Conservation (phyloP, 2,888 invertebrate species). For the Lepidonotus clava region DNA sequence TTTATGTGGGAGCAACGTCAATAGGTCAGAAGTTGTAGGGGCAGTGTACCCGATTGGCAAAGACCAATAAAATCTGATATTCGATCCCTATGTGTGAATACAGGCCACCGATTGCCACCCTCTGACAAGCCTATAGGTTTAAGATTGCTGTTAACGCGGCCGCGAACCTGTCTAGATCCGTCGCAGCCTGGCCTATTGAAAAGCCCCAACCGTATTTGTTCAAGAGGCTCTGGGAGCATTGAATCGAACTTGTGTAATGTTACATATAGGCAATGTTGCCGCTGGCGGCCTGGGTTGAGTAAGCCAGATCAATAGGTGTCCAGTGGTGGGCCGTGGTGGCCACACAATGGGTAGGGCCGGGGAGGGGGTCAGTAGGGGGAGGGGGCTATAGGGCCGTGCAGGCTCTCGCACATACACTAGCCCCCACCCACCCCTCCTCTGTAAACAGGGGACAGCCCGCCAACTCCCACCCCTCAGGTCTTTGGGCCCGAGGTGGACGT, state of each 20-base stretch:
- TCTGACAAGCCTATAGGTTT: not conserved
- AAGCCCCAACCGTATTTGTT: slow-evolving; percentile 16
- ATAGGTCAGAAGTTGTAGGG: too few relatives aligned
- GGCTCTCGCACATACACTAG: too few relatives aligned
- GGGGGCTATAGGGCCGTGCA: too few relatives aligned
- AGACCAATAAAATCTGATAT: too few relatives aligned
- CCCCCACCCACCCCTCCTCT: not conserved
- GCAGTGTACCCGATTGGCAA: too few relatives aligned
- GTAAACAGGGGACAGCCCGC: too few relatives aligned
- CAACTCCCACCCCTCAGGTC: too few relatives aligned
- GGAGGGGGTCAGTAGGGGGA: too few relatives aligned
- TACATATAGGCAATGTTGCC: not conserved
- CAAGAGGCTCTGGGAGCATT: slow-evolving; percentile 34
- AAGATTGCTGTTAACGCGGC: not conserved
- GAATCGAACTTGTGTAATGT: slow-evolving; percentile 39
- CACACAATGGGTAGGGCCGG: not conserved
- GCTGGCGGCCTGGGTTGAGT: slow-evolving; percentile 1
- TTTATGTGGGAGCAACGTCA: too few relatives aligned
- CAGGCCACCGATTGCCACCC: too few relatives aligned
- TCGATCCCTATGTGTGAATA: too few relatives aligned
- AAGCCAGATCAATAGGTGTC: slow-evolving; percentile 33
- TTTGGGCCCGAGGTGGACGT: too few relatives aligned
- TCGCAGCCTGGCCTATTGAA: slow-evolving; percentile 5
- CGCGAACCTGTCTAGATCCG: slow-evolving; percentile 24
- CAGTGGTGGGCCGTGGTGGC: not conserved